phyloP scores from a whole-genome alignment of 1,140 invertebrate genomes.

The Bombus waltoni region DNA sequence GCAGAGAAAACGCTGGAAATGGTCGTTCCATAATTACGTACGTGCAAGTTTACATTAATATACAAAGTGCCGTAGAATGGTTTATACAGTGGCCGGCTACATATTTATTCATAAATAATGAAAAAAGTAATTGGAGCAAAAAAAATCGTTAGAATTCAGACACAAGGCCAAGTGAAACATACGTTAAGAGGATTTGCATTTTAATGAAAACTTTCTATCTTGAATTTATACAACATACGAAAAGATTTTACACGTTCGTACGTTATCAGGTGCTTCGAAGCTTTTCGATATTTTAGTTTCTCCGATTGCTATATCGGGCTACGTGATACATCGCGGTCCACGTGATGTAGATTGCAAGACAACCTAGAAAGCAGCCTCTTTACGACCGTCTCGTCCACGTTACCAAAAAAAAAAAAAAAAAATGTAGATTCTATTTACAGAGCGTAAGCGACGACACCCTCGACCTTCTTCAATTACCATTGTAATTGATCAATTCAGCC shows the following conservation, averaged over 20 bases:
- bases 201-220: not conserved
- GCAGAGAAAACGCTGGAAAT: not conserved
- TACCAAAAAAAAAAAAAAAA: not conserved
- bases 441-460: not conserved
- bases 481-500: conserved; percentile 23
- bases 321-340: not conserved
- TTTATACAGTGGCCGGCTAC: not conserved
- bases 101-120: not conserved
- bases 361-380: not conserved
- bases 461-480: conserved; percentile 9
- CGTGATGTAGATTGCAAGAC: not conserved
- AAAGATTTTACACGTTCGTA: not conserved
- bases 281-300: not conserved
- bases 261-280: not conserved
- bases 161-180: not conserved
- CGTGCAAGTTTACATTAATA: not conserved
- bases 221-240: not conserved
- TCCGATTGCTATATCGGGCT: not conserved
- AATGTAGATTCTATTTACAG: conserved; percentile 22
- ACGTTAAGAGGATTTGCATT: not conserved
- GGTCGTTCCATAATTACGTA: not conserved
- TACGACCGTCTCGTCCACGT: not conserved
- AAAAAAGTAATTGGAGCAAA: not conserved
- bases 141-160: not conserved
- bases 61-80: too few species aligned